phyloP scores from a whole-genome alignment of 2,888 invertebrate species.

The Athalia rosae region DNA sequence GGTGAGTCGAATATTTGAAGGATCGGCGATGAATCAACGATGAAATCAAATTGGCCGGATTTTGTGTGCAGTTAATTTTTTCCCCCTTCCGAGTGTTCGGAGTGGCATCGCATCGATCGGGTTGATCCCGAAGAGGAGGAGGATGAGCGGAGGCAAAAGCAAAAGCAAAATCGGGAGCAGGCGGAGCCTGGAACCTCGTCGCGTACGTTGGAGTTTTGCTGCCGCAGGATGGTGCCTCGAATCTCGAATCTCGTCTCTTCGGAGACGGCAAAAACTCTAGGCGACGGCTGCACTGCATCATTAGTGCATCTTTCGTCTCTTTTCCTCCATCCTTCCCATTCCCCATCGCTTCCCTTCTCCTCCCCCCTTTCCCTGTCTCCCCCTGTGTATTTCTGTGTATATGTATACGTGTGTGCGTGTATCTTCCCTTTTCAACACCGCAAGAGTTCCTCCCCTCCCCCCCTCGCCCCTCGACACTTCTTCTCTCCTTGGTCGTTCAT shows the following conservation, averaged over 20 bases:
- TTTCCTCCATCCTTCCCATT: constrained; percentile 29
- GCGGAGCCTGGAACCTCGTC: no score
- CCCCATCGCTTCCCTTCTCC: constrained; percentile 1
- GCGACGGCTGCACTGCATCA: constrained; percentile 65
- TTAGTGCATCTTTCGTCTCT: constrained; percentile 61
- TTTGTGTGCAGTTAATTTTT: no score
- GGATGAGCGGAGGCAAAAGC: no score
- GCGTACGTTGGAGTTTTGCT: not conserved
- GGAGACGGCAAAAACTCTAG: constrained; percentile 49
- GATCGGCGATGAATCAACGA: no score
- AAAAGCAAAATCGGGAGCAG: no score
- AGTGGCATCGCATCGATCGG: no score
- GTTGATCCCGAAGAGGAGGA: no score
- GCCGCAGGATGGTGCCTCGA: constrained; percentile 11
- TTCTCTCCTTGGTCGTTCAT: not conserved
- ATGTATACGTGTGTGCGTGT: no score
- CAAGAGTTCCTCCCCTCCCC: not conserved
- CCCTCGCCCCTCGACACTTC: no score
- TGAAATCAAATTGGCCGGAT: no score
- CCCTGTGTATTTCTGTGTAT: not conserved
- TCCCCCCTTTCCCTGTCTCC: not conserved
- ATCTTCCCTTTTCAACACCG: constrained; percentile 9
- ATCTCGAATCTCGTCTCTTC: constrained; percentile 30
- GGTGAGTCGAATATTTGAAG: no score
- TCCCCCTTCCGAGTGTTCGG: no score